These are phyloP conservation scores for Chlorodrepanis virens DNA, from an alignment of 2,113 vertebrate species.

Conservation along the genomic window DNA sequence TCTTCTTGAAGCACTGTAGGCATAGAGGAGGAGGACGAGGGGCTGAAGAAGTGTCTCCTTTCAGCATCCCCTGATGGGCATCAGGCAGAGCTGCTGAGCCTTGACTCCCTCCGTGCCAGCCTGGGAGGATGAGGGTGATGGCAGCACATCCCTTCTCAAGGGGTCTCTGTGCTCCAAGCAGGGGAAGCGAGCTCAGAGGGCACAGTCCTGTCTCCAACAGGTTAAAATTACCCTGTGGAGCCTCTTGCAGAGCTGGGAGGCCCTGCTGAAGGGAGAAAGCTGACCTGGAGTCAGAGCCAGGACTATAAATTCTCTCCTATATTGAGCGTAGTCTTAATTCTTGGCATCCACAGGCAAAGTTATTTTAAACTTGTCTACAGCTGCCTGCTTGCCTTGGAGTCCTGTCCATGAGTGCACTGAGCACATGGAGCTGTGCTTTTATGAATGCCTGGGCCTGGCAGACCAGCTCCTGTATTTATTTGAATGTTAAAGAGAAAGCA, in stretches of 20 bases:
- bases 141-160: not conserved
- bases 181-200: not conserved
- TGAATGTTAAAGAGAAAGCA: not conserved
- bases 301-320: constrained; percentile 14
- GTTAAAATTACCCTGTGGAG: not conserved
- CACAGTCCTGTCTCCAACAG: not conserved
- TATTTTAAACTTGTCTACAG: constrained; percentile 56
- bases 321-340: constrained; percentile 11
- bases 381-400: not conserved
- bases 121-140: not conserved
- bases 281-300: not conserved
- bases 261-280: not conserved
- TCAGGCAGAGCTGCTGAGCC: not conserved
- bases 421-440: not conserved
- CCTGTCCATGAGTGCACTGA: not conserved
- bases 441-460: not conserved
- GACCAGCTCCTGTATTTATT: not conserved
- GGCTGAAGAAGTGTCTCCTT: not conserved
- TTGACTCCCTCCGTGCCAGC: not conserved
- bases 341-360: constrained; percentile 9
- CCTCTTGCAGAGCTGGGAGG: not conserved
- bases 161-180: not conserved
- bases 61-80: not conserved
- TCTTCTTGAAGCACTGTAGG: not conserved
- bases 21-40: not conserved